These are phyloP conservation scores for Ramphastos sulfuratus DNA, from an alignment of 2,113 vertebrate genomes.

Conservation along the genomic window DNA sequence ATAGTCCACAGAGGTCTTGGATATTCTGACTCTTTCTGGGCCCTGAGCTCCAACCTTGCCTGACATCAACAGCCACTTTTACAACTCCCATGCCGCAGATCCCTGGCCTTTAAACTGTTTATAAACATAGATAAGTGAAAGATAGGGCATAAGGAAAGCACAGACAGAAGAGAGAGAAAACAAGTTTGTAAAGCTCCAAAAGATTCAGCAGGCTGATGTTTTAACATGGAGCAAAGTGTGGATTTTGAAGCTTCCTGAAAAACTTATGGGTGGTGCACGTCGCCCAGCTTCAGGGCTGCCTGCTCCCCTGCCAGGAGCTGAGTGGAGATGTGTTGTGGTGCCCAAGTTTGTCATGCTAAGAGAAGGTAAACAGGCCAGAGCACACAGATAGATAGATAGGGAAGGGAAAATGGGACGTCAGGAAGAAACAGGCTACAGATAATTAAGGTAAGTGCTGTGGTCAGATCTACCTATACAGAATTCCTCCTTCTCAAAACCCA, in stretches of 20 bases:
- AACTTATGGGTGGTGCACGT: background rate
- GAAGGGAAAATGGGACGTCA: background rate
- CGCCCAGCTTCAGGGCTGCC: background rate
- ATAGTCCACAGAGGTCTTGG: background rate
- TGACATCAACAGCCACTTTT: background rate
- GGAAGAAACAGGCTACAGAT: background rate
- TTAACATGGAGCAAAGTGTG: background rate
- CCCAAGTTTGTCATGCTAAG: background rate
- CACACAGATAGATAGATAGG: background rate
- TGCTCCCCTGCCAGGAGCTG: background rate
- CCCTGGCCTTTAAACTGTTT: background rate
- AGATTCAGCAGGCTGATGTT: background rate
- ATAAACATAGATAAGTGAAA: background rate
- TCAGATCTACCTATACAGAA: background rate
- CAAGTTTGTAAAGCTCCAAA: background rate
- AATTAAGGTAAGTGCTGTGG: background rate
- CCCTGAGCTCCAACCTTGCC: background rate
- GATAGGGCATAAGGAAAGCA: background rate
- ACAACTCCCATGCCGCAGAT: rapidly evolving
- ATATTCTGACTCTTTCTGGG: background rate
- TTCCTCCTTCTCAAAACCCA: background rate
- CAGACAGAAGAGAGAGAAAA: background rate
- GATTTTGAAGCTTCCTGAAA: background rate
- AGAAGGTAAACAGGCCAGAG: background rate
- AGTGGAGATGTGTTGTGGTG: background rate